Conservation (phyloP, 2,113 vertebrate species). For the Cynocephalus volans region DNA sequence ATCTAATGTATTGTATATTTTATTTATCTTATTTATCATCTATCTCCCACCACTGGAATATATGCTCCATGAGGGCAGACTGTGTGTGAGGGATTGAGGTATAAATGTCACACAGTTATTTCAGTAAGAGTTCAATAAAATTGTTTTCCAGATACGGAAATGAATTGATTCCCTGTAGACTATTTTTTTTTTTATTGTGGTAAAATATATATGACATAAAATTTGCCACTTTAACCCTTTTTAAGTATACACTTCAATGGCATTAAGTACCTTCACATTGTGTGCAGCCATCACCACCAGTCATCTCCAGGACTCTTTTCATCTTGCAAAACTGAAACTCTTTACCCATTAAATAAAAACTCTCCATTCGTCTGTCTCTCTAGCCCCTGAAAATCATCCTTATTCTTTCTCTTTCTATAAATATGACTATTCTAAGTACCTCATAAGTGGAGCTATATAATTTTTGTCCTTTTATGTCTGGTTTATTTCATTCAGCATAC, state of each 20-base stretch:
- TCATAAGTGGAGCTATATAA: not conserved
- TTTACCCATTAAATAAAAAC: not conserved
- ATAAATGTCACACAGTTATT: not conserved
- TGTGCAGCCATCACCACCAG: not conserved
- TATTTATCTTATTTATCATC: not conserved
- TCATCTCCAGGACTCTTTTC: not conserved
- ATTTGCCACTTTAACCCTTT: not conserved
- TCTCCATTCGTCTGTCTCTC: not conserved
- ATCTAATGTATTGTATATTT: not conserved
- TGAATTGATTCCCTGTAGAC: not conserved
- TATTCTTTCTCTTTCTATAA: not conserved
- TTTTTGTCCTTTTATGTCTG: not conserved
- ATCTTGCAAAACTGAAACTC: not conserved
- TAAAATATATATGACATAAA: not conserved
- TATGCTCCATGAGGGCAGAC: not conserved
- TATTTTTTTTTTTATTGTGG: not conserved
- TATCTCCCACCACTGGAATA: not conserved
- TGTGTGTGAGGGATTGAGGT: not conserved
- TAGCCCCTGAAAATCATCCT: not conserved
- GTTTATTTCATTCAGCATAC: not conserved
- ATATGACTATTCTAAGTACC: not conserved
- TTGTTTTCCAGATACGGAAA: not conserved
- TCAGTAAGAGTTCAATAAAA: not conserved
- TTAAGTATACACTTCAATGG: not conserved
- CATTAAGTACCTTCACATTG: not conserved